These are phyloP conservation scores for Dromococcyx pavoninus DNA, from an alignment of 2,797 vertebrate species.

Conservation along the genomic window DNA sequence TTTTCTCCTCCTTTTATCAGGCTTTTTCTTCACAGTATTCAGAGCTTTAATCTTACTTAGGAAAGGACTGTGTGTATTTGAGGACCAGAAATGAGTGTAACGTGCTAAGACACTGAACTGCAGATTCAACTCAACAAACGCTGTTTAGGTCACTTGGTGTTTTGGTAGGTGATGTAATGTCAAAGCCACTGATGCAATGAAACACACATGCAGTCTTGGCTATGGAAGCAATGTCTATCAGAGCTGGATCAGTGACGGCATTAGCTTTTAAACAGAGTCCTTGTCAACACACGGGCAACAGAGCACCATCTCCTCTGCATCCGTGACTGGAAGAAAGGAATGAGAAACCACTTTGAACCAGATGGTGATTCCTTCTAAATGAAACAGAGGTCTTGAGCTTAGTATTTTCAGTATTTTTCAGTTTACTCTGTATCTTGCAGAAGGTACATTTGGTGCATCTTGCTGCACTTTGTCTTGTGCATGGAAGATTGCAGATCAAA, in stretches of 20 bases:
- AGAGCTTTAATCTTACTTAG: not conserved
- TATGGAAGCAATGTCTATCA: constrained; percentile 28
- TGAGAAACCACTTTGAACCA: constrained; percentile 61
- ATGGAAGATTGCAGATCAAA: not conserved
- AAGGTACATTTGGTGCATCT: constrained; percentile 50
- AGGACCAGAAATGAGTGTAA: not conserved
- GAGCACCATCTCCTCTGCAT: constrained; percentile 57
- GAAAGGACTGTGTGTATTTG: not conserved
- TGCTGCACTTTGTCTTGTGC: not conserved
- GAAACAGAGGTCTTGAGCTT: constrained; percentile 8
- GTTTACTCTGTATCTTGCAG: constrained; percentile 41
- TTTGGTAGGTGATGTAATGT: constrained; percentile 42
- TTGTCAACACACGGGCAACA: constrained; percentile 61
- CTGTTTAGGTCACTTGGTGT: constrained; percentile 37
- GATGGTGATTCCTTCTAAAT: constrained; percentile 61
- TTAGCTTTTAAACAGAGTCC: constrained; percentile 53
- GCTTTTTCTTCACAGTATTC: not conserved
- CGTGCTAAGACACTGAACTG: not conserved
- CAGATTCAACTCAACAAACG: not conserved
- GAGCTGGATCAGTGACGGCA: constrained; percentile 16
- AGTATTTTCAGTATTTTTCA: constrained; percentile 3
- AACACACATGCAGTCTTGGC: constrained; percentile 22
- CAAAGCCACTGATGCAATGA: constrained; percentile 28
- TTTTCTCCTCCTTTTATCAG: not conserved
- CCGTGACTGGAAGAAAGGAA: constrained; percentile 46